Evolutionary conservation across 2,797 vertebrate species (phyloP), one percentile per base, ranked within the genome.

Genomic region (Prionace glauca): DNA sequence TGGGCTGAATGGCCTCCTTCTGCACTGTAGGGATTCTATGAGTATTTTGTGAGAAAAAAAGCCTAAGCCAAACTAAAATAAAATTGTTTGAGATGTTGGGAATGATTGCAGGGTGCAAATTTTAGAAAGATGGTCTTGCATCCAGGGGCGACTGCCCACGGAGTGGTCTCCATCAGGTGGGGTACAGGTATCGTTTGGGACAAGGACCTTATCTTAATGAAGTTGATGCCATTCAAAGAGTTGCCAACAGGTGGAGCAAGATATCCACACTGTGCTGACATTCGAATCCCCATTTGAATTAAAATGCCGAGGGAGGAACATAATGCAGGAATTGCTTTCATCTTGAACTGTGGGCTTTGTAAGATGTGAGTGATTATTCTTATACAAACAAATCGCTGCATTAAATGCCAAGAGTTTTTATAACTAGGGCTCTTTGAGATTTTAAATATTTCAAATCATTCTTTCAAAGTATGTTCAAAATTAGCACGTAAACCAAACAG

Each of bases 201-300:
- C 0, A 56, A 81, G 36, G 81, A 22, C 41, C 20, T 90, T 60
- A 32, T 11, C 56, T 62, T 18, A 62, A 56, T 14, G 14, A 29
- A 90, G 50, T 26, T 84, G 81, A 45, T 91, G 88, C 32, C 18
- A 91, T 26, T 71, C 91, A 9, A 41, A 26, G 91, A 71, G 67
- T n/a, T 94, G 67, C 67, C 91, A 94, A 71, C 91, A 94, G 91
- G 67, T 22, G 67, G 91, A 94, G 91, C 36, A 94, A 71, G 91
- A 67, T 71, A 65, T 69, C 91, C 41, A 45, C 20, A 69, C 11
- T 32, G 45, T 56, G 50, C 56, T 60, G 45, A 26, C 50, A 20
- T 71, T 36, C 11, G 50, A 56, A 56, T 56, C 50, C 50, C 50
- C 36, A 71, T 60, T 32, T 32, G 29, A n/a, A 32, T 91, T 91